Conservation (phyloP, 2,797 vertebrate species). For the Gymnodraco acuticeps region DNA sequence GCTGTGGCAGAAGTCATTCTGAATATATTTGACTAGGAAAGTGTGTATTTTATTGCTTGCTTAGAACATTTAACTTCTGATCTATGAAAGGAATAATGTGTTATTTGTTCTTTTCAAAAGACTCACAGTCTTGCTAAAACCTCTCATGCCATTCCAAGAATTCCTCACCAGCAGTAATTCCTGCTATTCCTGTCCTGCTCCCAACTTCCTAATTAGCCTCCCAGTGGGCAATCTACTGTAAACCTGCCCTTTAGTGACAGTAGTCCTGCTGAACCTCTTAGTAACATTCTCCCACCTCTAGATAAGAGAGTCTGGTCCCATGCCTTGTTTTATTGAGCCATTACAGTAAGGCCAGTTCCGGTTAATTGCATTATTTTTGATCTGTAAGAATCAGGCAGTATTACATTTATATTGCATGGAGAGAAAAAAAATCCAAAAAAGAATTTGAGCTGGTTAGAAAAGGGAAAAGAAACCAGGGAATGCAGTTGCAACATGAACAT, state of each 20-base stretch:
- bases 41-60: neutral
- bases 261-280: neutral
- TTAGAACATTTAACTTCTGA: neutral
- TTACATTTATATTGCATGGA: too few relatives aligned
- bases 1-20: neutral
- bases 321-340: neutral
- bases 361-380: slow-evolving; percentile 3
- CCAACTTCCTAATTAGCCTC: neutral
- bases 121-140: neutral
- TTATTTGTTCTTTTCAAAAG: neutral
- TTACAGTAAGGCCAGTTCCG: neutral
- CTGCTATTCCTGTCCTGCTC: neutral
- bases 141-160: neutral
- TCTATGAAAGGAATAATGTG: neutral
- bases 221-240: neutral
- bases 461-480: neutral
- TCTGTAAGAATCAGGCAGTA: slow-evolving; percentile 11
- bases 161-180: neutral
- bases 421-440: neutral
- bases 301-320: neutral
- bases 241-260: neutral
- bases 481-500: neutral
- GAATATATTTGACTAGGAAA: neutral
- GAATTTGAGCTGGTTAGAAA: neutral
- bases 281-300: neutral